Conservation (phyloP, 2,888 invertebrate species). For the Lampropteryx suffumata region DNA sequence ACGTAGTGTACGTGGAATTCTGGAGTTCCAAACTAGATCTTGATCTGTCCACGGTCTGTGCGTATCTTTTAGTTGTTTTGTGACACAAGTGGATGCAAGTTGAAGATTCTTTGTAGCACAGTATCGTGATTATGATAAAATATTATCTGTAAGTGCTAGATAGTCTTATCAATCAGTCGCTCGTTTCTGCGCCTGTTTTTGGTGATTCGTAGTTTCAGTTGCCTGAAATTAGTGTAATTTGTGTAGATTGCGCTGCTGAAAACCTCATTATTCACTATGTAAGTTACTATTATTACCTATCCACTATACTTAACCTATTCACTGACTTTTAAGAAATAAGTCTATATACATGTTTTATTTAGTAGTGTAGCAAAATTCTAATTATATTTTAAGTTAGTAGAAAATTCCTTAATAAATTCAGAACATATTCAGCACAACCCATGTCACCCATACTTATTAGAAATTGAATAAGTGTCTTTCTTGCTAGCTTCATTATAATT, state of each 20-base stretch:
- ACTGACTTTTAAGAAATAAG: no score
- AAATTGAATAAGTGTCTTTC: no score
- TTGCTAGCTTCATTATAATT: no score
- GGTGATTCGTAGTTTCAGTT: slow-evolving; percentile 13
- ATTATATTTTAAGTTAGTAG: no score
- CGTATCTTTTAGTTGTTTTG: slow-evolving; percentile 55
- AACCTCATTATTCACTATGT: slow-evolving; percentile 17
- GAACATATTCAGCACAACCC: no score
- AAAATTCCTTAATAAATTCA: no score
- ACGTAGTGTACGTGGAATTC: slow-evolving; percentile 48
- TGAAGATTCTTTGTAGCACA: slow-evolving; percentile 64
- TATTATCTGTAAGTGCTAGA: slow-evolving; percentile 63
- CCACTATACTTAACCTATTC: no score
- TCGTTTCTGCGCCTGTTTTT: slow-evolving; percentile 16
- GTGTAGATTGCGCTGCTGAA: slow-evolving; percentile 11
- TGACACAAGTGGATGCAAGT: slow-evolving; percentile 66
- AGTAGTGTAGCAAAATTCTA: no score
- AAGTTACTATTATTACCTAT: neutral
- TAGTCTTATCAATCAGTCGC: slow-evolving; percentile 48
- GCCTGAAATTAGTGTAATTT: slow-evolving; percentile 12
- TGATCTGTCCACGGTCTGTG: slow-evolving; percentile 48
- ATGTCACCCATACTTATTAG: no score
- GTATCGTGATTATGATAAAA: slow-evolving; percentile 70
- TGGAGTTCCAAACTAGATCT: slow-evolving; percentile 53
- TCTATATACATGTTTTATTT: no score